Evolutionary conservation across 2,113 vertebrate genomes (phyloP).

Genomic region (Corynorhinus townsendii): DNA sequence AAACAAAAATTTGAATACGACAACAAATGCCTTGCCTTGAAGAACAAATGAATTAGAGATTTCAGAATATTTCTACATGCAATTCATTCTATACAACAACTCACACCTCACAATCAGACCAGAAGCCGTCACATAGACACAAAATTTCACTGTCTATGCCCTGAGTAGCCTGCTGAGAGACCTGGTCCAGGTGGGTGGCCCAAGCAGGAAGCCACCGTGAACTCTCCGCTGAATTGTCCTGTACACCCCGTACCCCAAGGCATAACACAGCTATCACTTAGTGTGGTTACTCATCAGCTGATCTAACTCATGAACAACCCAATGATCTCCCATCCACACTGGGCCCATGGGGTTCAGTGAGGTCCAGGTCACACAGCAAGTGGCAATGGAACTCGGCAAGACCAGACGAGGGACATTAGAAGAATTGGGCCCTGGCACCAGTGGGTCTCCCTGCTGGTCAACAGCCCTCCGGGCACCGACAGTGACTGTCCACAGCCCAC

Average conservation of each 20-base stretch:
- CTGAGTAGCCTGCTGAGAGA: neutral
- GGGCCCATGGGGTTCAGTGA: neutral
- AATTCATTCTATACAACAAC: neutral
- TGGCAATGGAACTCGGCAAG: neutral
- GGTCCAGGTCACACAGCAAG: neutral
- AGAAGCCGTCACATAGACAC: neutral
- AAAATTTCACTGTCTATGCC: fast-evolving
- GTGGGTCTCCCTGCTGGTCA: neutral
- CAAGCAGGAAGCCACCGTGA: neutral
- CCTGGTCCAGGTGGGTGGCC: no score
- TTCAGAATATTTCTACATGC: neutral
- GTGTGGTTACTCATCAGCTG: neutral
- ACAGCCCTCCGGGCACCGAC: neutral
- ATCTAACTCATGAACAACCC: neutral
- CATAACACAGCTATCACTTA: neutral
- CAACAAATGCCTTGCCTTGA: neutral
- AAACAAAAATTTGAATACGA: neutral
- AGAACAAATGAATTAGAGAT: neutral
- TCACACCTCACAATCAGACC: neutral
- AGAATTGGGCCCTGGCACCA: neutral
- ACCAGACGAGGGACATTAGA: no score
- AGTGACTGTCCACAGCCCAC: neutral
- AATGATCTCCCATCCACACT: neutral
- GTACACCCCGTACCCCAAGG: neutral
- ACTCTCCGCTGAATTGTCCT: neutral